phyloP scores from a whole-genome alignment of 2,888 invertebrate genomes.

The Noctua janthina region DNA sequence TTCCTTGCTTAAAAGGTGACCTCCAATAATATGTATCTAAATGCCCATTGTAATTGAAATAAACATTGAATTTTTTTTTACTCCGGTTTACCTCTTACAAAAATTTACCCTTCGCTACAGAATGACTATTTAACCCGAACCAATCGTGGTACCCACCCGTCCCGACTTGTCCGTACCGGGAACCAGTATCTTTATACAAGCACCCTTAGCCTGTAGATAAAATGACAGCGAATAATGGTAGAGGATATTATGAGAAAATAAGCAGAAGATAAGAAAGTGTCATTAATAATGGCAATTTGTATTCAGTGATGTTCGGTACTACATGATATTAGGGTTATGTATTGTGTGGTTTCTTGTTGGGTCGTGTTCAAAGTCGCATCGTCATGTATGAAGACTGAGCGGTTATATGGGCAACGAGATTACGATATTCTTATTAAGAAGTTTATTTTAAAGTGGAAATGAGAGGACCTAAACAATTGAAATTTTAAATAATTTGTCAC shows the following conservation, averaged over 20 bases:
- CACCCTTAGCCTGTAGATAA: slow-evolving; percentile 26
- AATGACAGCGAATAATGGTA: slow-evolving; percentile 51
- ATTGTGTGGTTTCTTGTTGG: slow-evolving; percentile 9
- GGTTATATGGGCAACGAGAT: too few species aligned
- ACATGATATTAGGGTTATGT: slow-evolving; percentile 18
- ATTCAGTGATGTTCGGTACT: slow-evolving; percentile 13
- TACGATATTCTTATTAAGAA: background rate
- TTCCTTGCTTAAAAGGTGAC: too few species aligned
- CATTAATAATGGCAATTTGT: slow-evolving; percentile 54
- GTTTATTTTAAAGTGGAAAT: background rate
- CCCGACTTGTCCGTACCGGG: background rate
- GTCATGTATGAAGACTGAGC: slow-evolving; percentile 5
- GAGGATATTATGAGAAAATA: slow-evolving; percentile 47
- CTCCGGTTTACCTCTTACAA: too few species aligned
- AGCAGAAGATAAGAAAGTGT: slow-evolving; percentile 44
- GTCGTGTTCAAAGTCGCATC: background rate
- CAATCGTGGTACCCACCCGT: background rate
- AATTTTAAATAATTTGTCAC: background rate
- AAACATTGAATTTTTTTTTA: too few species aligned
- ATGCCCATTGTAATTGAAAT: too few species aligned
- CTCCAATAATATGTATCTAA: too few species aligned
- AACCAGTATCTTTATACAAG: background rate
- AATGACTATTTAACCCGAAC: background rate
- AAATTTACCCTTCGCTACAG: too few species aligned
- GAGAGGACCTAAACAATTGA: background rate